A percentile compares a stretch with the other conserved stretches of the same genome.
Conservation (phyloP, 2,113 vertebrate genomes). For the Rostratula benghalensis region DNA sequence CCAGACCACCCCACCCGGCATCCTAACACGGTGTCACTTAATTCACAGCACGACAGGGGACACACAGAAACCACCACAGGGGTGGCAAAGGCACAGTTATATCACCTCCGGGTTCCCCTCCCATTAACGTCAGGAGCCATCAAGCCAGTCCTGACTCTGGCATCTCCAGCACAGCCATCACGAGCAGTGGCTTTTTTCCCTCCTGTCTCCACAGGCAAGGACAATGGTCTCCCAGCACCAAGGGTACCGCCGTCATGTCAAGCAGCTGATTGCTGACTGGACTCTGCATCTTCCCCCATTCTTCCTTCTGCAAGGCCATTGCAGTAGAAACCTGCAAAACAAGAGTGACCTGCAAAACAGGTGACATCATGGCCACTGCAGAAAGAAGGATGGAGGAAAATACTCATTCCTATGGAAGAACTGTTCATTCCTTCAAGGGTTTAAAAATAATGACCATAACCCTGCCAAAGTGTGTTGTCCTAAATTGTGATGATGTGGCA, state of each 20-base stretch:
- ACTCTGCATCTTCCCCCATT: not conserved
- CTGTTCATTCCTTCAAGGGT: not conserved
- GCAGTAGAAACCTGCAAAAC: not conserved
- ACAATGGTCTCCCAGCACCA: constrained; percentile 17
- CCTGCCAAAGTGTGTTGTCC: not conserved
- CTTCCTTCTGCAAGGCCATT: not conserved
- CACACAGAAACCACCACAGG: not conserved
- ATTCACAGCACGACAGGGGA: not conserved
- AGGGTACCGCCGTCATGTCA: constrained; percentile 18
- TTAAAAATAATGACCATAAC: not conserved
- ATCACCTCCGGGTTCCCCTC: constrained; percentile 5
- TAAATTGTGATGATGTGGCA: not conserved
- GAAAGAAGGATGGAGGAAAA: not conserved
- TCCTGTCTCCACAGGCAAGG: constrained; percentile 63
- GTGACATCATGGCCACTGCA: too few species aligned
- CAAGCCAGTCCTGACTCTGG: constrained; percentile 48
- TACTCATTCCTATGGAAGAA: not conserved
- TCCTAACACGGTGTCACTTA: not conserved
- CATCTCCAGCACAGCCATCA: not conserved
- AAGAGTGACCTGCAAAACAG: too few species aligned
- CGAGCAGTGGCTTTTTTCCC: not conserved
- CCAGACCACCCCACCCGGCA: not conserved
- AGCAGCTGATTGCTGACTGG: not conserved
- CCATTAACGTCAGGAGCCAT: constrained; percentile 22
- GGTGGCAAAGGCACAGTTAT: constrained; percentile 7